Percentiles rank a stretch among this genome's conserved stretches.
These are phyloP conservation scores for Channa maculata DNA, from an alignment of 2,113 vertebrate genomes.

Conservation along the genomic window DNA sequence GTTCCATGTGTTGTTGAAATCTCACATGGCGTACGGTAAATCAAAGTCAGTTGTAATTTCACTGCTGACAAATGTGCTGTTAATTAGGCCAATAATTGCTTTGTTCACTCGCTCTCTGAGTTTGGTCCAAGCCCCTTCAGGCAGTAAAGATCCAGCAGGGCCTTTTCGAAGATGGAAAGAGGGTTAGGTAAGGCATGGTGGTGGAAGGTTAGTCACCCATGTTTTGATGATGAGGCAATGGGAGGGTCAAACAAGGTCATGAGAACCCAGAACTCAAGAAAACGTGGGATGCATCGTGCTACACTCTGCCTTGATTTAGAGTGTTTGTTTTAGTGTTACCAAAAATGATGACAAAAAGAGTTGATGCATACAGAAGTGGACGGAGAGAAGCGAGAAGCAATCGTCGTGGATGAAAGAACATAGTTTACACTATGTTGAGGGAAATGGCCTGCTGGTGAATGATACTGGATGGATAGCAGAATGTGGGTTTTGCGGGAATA, in stretches of 20 bases:
- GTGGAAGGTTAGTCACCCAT: constrained; percentile 45
- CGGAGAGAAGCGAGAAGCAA: neutral
- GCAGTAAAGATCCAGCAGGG: constrained; percentile 45
- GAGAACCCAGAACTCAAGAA: constrained; percentile 72
- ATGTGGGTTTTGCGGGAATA: constrained; percentile 52
- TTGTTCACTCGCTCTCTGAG: constrained; percentile 29
- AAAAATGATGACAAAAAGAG: constrained; percentile 11
- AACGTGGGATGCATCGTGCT: constrained; percentile 34
- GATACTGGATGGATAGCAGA: constrained; percentile 34
- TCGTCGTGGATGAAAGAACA: neutral
- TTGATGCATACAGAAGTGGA: neutral
- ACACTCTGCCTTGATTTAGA: constrained; percentile 36
- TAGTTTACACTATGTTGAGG: neutral
- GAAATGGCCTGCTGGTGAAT: constrained; percentile 21
- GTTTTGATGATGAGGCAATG: constrained; percentile 62
- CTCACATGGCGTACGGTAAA: constrained; percentile 28
- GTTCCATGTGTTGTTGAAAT: constrained; percentile 43
- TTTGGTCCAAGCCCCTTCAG: constrained; percentile 26
- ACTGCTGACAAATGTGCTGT: constrained; percentile 47
- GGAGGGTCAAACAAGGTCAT: constrained; percentile 77
- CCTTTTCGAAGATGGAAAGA: constrained; percentile 32
- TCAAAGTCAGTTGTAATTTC: constrained; percentile 40
- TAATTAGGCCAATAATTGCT: constrained; percentile 50
- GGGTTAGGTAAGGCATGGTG: constrained; percentile 28
- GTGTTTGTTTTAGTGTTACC: constrained; percentile 37